Base-by-base conservation (phyloP, 2,888 invertebrate species). In the Heliconius aoede region DNA sequence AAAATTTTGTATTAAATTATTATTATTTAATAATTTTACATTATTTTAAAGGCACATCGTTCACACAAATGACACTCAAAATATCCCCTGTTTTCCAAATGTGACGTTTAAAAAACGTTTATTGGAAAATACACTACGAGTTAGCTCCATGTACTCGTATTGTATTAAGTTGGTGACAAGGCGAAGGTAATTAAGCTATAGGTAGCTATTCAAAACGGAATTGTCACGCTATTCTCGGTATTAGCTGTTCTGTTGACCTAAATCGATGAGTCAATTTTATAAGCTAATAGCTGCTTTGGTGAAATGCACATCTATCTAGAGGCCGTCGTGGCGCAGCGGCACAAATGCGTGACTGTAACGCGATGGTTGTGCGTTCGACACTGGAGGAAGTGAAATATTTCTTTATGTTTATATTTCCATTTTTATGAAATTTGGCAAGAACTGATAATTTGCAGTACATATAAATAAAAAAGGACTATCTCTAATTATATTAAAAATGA, bases 151-250 rank as follows among this genome's bases (percentile, higher is more conserved):
- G 69, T n/a, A n/a, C n/a, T n/a, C n/a, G n/a, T 75, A 75, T 71
- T 55, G 71, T 76, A 76, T 72, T 72, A 71, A 72, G 71, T 71
- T 76, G 62, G 76, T 76, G 72, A 76, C 76, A 76, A 76, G 76
- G 76, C 72, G 72, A 72, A 76, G 74, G 77, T 80, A 81, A 81
- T 81, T 81, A 81, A 78, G 74, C 77, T 77, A 62, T 79, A 46
- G 46, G 46, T 21, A 73, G 78, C 74, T 76, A 72, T 78, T 78
- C 74, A 46, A 77, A 80, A 81, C 76, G 76, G 80, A 78, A 76
- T 79, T 79, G 78, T 77, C 80, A 81, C 80, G 77, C 73, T 72
- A 74, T 76, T 80, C 79, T 78, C 74, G 73, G 74, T 77, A 74
- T 77, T 77, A 80, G 75, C 80, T 73, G 75, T 64, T 76, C 77